Evolutionary conservation across 2,888 invertebrate species (phyloP).

Genomic region (Tenthredo livida): DNA sequence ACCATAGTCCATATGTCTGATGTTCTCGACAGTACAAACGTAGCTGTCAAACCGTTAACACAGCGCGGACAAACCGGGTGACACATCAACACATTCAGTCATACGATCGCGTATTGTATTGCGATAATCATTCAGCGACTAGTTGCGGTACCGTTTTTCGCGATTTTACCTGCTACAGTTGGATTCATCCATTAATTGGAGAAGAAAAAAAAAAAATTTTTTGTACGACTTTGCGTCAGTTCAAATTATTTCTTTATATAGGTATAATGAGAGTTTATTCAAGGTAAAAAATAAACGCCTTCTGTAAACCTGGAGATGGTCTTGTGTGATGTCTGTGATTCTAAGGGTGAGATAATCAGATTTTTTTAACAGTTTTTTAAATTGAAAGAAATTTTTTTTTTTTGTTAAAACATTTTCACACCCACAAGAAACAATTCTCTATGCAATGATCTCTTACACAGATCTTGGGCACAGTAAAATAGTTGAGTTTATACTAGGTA

Average conservation of each 20-base stretch:
- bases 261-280: constrained; percentile 1
- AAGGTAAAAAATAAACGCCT: background rate
- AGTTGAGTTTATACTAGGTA: background rate
- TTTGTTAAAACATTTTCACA: background rate
- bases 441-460: background rate
- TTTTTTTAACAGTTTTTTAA: background rate
- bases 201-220: background rate
- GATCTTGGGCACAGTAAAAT: background rate
- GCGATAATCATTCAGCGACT: background rate
- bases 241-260: background rate
- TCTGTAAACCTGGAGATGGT: constrained; percentile 67
- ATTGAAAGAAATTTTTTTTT: too few species aligned
- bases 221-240: background rate
- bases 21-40: constrained; percentile 70
- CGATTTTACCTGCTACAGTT: background rate
- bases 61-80: constrained; percentile 36
- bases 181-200: background rate
- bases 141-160: background rate
- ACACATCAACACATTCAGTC: constrained; percentile 15
- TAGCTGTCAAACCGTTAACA: constrained; percentile 73
- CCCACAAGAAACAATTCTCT: background rate
- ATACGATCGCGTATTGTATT: background rate
- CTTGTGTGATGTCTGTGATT: constrained; percentile 73
- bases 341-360: constrained; percentile 65
- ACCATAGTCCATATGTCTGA: constrained; percentile 69